Percentiles rank a stretch among this genome's conserved stretches.
These are phyloP conservation scores for Zosterops hypoxanthus DNA, from an alignment of 2,113 vertebrate genomes.

Conservation along the genomic window DNA sequence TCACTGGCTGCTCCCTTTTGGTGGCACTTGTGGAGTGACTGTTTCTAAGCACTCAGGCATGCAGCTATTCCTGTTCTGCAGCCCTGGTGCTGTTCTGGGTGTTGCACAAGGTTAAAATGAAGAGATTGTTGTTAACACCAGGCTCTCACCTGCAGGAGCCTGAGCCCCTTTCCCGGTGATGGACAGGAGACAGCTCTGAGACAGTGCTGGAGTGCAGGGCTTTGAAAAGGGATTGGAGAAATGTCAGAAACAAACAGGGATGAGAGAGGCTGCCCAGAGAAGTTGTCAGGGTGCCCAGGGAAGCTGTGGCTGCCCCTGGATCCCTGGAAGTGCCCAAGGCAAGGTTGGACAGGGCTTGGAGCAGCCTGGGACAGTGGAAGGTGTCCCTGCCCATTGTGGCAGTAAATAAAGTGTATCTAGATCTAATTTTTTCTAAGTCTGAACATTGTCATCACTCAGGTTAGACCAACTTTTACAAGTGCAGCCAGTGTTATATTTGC, in stretches of 20 bases:
- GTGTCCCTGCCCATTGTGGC: background rate
- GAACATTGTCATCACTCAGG: background rate
- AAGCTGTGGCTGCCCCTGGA: background rate
- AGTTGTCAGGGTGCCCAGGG: background rate
- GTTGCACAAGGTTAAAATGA: background rate
- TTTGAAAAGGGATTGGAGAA: background rate
- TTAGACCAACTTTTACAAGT: background rate
- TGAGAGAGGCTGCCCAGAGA: background rate
- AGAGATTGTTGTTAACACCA: background rate
- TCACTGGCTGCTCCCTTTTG: background rate
- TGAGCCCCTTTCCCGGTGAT: background rate
- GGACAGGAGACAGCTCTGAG: background rate
- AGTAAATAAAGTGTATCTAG: background rate
- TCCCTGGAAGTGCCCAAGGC: background rate
- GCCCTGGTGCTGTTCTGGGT: background rate
- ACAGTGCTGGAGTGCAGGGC: background rate
- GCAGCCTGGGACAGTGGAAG: accelerated
- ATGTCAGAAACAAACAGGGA: background rate
- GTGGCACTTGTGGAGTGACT: background rate
- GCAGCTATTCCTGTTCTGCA: background rate
- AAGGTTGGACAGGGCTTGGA: background rate
- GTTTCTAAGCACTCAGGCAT: background rate
- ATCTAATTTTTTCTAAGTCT: background rate
- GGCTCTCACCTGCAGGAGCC: background rate
- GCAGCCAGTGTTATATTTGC: background rate